Conservation (phyloP, 2,797 vertebrate genomes). For the Sphenopsis melanotis region DNA sequence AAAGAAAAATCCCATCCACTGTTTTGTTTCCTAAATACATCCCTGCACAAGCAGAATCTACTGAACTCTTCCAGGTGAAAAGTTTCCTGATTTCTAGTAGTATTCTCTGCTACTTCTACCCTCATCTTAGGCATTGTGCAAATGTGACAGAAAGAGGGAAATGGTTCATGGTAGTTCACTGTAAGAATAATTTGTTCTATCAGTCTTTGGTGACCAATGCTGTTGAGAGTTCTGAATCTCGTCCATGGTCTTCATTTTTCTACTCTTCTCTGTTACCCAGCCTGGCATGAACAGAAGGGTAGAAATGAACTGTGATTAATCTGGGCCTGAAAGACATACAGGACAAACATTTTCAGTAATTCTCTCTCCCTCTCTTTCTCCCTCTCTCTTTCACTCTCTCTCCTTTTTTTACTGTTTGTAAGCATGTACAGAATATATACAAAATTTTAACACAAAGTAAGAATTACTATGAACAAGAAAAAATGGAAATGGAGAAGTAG, state of each 20-base stretch:
- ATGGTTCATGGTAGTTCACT: not conserved
- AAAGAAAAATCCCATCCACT: not conserved
- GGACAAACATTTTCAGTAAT: not conserved
- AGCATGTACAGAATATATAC: not conserved
- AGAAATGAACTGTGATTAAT: not conserved
- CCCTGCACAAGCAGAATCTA: not conserved
- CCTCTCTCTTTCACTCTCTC: not conserved
- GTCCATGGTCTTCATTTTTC: not conserved
- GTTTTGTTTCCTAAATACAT: not conserved
- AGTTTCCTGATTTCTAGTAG: not conserved
- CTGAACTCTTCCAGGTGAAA: not conserved
- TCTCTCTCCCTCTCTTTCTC: not conserved
- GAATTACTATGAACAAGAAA: not conserved
- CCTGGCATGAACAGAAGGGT: not conserved
- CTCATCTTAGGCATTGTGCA: not conserved
- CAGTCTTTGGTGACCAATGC: not conserved
- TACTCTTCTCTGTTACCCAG: not conserved
- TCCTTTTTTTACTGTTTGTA: not conserved
- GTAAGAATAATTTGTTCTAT: not conserved
- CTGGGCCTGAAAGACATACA: not conserved
- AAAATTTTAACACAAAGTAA: not conserved
- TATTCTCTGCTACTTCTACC: not conserved
- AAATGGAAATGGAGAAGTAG: not conserved
- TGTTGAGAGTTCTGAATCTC: not conserved
- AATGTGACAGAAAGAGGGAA: not conserved